Evolutionary conservation across 2,797 vertebrate genomes (phyloP).

Genomic region (Perdix hodgsoniae): DNA sequence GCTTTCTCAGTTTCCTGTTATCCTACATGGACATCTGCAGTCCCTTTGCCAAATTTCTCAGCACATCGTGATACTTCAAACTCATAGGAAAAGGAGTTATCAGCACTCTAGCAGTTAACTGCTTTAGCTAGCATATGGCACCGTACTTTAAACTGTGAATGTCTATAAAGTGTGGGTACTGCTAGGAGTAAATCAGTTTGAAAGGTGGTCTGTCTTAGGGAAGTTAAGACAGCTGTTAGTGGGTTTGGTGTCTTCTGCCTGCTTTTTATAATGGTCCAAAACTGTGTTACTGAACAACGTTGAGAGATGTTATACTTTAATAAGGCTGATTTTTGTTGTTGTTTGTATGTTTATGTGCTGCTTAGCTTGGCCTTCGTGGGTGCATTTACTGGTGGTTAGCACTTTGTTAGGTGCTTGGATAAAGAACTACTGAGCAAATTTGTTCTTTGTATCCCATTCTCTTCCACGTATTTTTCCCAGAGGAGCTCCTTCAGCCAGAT

Average conservation of each 20-base stretch:
- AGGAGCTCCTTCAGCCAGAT: constrained; percentile 85
- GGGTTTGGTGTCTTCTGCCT: not conserved
- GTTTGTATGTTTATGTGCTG: not conserved
- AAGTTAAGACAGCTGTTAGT: not conserved
- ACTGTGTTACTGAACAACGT: not conserved
- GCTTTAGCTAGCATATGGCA: constrained; percentile 33
- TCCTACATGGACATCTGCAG: constrained; percentile 32
- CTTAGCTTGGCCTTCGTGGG: constrained; percentile 9
- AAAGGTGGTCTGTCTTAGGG: not conserved
- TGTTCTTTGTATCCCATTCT: constrained; percentile 64
- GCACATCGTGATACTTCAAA: not conserved
- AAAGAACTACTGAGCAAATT: constrained; percentile 62
- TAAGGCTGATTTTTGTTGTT: not conserved
- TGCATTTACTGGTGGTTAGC: constrained; percentile 21
- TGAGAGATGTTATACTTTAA: not conserved
- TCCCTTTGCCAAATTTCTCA: constrained; percentile 52
- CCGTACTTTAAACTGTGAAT: constrained; percentile 21
- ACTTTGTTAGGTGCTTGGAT: constrained; percentile 52
- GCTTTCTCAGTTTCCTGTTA: constrained; percentile 46
- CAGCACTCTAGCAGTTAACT: constrained; percentile 41
- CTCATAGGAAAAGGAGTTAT: constrained; percentile 51
- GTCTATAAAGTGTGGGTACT: not conserved
- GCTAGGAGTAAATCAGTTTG: not conserved
- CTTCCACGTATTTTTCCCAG: constrained; percentile 78
- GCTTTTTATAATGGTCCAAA: not conserved